These are phyloP conservation scores for Coelopa frigida DNA, from an alignment of 1,140 invertebrate genomes.

Conservation along the genomic window DNA sequence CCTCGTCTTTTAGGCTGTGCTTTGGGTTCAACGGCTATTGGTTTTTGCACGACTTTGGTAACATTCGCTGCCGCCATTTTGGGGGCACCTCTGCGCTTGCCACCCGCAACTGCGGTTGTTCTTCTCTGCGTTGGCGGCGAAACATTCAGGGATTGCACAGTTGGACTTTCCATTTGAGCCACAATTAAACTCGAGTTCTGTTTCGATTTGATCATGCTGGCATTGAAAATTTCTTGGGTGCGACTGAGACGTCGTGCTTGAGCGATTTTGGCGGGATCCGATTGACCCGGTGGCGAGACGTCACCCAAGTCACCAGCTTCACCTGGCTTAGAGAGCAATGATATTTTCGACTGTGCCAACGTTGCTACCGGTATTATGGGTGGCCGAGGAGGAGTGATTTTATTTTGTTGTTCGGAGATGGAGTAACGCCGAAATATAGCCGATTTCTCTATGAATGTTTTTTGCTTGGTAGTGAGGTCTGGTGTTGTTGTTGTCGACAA, in stretches of 20 bases:
- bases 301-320: not conserved
- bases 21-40: too few species aligned
- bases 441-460: slow-evolving; percentile 17
- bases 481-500: not conserved
- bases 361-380: slow-evolving; percentile 2
- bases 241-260: slow-evolving; percentile 11
- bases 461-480: slow-evolving; percentile 13
- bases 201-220: slow-evolving; percentile 14
- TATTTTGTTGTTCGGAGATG: slow-evolving; percentile 17
- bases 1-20: too few species aligned
- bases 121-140: not conserved
- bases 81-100: too few species aligned
- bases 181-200: slow-evolving; percentile 14
- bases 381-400: slow-evolving; percentile 6
- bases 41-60: too few species aligned
- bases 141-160: not conserved
- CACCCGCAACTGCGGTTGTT: not conserved
- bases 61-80: too few species aligned
- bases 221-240: slow-evolving; percentile 14
- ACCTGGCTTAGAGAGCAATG: too few species aligned
- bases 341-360: not conserved
- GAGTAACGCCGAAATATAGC: slow-evolving; percentile 19
- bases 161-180: slow-evolving; percentile 14
- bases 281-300: slow-evolving; percentile 12
- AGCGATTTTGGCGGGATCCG: slow-evolving; percentile 16